These are phyloP conservation scores for Clarias gariepinus DNA, from an alignment of 2,113 vertebrate species.

Conservation along the genomic window DNA sequence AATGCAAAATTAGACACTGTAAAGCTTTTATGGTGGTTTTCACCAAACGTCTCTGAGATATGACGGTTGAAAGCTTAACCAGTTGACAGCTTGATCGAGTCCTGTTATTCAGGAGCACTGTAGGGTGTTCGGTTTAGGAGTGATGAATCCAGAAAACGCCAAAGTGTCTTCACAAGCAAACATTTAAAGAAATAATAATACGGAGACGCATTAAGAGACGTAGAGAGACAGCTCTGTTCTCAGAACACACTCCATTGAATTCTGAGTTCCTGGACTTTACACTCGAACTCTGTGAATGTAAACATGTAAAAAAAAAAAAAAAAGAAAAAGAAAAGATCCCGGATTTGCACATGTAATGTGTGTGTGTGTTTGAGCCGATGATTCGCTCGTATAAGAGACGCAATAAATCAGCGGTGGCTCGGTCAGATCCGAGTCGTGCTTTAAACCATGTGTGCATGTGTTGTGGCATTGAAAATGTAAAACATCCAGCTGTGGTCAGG, in stretches of 20 bases:
- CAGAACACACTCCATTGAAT: neutral
- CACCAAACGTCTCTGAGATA: conserved; percentile 17
- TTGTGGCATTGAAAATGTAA: conserved; percentile 18
- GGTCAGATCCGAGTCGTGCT: neutral
- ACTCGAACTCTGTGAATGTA: neutral
- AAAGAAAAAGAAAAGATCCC: too few relatives aligned
- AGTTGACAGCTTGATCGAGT: conserved; percentile 14
- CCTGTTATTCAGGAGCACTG: neutral
- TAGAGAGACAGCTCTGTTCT: neutral
- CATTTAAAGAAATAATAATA: neutral
- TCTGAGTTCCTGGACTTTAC: neutral
- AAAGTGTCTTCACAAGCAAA: conserved; percentile 1
- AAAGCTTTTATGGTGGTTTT: conserved; percentile 34
- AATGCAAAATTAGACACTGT: conserved; percentile 47
- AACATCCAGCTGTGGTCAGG: conserved; percentile 35
- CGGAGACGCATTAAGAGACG: neutral
- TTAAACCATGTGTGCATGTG: conserved; percentile 13
- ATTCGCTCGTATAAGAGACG: neutral
- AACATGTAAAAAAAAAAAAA: neutral
- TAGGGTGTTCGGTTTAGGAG: neutral
- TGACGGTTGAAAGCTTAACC: neutral
- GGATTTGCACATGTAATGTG: neutral
- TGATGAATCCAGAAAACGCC: conserved; percentile 8
- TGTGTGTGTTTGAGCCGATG: neutral
- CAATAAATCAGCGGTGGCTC: conserved; percentile 22